Conservation (phyloP, 2,797 vertebrate genomes). For the Rhynchonycteris naso region DNA sequence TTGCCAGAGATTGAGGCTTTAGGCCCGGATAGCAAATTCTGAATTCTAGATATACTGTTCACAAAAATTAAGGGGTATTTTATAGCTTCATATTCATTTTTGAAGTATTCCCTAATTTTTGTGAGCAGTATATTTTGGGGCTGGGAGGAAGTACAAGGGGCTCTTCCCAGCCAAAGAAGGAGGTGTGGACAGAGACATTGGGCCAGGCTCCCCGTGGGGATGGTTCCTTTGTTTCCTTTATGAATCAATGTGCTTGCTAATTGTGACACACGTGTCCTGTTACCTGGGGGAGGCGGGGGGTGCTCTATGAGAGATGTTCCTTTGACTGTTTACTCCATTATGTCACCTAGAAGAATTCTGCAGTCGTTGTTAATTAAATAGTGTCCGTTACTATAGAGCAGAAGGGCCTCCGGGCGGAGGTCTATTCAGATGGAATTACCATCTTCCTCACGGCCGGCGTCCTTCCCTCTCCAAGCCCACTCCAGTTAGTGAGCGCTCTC, state of each 20-base stretch:
- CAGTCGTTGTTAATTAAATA: slow-evolving; percentile 44
- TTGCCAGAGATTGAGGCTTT: background rate
- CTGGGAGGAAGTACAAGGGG: background rate
- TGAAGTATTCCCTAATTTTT: no score
- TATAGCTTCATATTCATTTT: no score
- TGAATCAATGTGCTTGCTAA: background rate
- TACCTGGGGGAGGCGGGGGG: background rate
- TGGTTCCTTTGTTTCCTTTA: background rate
- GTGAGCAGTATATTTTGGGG: no score
- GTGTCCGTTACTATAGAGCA: background rate
- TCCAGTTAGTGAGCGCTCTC: background rate
- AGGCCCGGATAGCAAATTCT: background rate
- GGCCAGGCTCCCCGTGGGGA: background rate
- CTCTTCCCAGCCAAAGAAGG: background rate
- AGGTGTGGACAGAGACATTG: fast-evolving
- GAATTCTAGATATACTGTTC: no score
- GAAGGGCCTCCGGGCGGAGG: background rate
- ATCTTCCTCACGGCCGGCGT: background rate
- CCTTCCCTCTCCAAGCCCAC: background rate
- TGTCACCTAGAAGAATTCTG: background rate
- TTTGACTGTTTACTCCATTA: slow-evolving; percentile 8
- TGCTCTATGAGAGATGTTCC: background rate
- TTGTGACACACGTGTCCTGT: background rate
- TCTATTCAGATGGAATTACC: background rate
- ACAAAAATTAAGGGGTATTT: no score